Evolutionary conservation across 2,797 vertebrate genomes (phyloP), one percentile per base, ranked within the genome.

Genomic region (Hydrocynus forskahlii): DNA sequence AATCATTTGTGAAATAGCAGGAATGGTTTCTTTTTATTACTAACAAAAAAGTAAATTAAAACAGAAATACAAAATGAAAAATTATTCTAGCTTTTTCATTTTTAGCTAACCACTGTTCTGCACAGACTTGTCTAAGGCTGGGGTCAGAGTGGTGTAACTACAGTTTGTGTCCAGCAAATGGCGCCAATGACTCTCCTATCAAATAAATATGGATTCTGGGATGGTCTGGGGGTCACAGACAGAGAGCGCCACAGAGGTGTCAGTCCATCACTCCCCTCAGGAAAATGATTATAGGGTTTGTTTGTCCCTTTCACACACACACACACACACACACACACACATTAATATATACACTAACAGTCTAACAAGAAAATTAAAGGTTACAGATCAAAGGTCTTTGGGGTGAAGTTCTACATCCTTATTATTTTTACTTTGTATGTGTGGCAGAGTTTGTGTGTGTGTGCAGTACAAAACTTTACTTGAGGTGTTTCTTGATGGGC

Each of bases 131-230:
- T 7, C 40, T 7, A 43, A 3, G 40, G 3, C 7, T 43, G 40
- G 7, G 57, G 5, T 52, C 48, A 50, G 13, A 68, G 14, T 23
- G 29, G 17, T 67, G 21, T 59, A 59, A 68, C 38, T 68, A 54
- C 40, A 59, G 38, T 17, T 74, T 2, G 48, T 62, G 13, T 17
- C 64, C 79, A 81, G 55, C 43, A 81, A 73, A 69, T 81, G 73
- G 79, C 9, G 23, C 40, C 52, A 7, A 54, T 29, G 40, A 40
- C 25, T 55, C 16, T 74, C 21, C 38, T 45, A 5, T 63, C 59
- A 66, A 50, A 38, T 67, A 50, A 72, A 72, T 17, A 5, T 74
- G 14, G 7, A 45, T n/a, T 55, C 10, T 45, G 25, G 50, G 68
- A 52, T 50, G 21, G 21, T 35, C 62, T 35, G 25, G 9, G 62